Evolutionary conservation across 2,113 vertebrate species (phyloP).

Genomic region (Phycodurus eques): DNA sequence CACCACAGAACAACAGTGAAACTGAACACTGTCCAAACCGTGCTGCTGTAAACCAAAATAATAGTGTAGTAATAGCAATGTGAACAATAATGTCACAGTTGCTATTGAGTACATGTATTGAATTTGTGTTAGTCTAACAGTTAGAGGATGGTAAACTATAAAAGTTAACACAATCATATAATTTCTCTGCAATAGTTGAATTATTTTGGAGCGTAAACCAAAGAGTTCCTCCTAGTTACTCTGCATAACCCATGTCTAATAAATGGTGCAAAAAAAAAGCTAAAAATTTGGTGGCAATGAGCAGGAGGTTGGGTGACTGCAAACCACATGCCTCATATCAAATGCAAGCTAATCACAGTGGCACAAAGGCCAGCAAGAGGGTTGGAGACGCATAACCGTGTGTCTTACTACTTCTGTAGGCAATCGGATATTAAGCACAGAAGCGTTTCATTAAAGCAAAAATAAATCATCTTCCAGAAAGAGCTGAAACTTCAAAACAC

Average conservation of each 20-base stretch:
- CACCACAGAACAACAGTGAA: not conserved
- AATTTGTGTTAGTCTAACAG: not conserved
- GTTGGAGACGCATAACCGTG: too few relatives aligned
- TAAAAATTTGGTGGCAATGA: not conserved
- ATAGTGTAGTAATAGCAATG: not conserved
- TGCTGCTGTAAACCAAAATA: not conserved
- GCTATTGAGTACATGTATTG: not conserved
- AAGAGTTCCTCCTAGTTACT: not conserved
- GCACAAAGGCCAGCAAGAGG: not conserved
- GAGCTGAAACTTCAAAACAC: not conserved
- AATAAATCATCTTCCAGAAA: not conserved
- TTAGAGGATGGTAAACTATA: not conserved
- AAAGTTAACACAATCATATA: not conserved
- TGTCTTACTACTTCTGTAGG: not conserved
- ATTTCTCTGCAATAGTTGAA: not conserved
- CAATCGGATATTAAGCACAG: conserved; percentile 9
- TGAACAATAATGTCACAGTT: not conserved
- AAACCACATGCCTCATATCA: not conserved
- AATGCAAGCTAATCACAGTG: conserved; percentile 26
- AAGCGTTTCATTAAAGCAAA: not conserved
- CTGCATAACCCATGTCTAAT: not conserved
- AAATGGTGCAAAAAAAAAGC: conserved; percentile 19
- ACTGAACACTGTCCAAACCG: not conserved
- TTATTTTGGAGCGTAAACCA: not conserved
- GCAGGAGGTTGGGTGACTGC: conserved; percentile 11